Conservation (phyloP, 2,888 invertebrate species). For the Aphodius granarius region DNA sequence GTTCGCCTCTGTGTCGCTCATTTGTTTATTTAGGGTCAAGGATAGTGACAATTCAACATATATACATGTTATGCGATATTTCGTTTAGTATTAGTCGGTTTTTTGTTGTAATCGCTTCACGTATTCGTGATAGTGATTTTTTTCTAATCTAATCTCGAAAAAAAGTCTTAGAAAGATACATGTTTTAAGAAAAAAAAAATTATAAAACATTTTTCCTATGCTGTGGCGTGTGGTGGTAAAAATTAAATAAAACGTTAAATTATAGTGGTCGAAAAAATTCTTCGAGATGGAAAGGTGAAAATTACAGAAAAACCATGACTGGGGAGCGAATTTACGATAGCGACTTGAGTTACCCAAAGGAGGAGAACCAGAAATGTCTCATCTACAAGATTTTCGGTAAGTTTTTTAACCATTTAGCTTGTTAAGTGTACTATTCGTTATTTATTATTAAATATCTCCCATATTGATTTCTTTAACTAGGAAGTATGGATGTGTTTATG, state of each 20-base stretch:
- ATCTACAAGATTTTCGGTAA: constrained; percentile 48
- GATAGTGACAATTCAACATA: neutral
- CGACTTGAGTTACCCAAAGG: constrained; percentile 50
- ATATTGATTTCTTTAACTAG: constrained; percentile 9
- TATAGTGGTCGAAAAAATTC: neutral
- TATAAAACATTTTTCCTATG: neutral
- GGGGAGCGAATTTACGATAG: constrained; percentile 42
- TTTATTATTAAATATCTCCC: neutral
- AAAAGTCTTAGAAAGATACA: too few relatives aligned
- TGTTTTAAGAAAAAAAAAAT: too few relatives aligned
- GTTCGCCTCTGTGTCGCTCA: neutral
- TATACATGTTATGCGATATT: neutral
- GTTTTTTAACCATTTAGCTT: constrained; percentile 24
- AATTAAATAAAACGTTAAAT: neutral
- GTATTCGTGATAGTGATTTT: too few relatives aligned
- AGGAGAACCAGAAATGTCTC: constrained; percentile 49
- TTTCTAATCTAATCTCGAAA: too few relatives aligned
- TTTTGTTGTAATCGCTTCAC: neutral
- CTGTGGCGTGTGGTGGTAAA: neutral
- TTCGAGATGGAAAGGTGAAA: neutral
- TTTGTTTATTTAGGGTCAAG: neutral
- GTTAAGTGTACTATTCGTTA: neutral
- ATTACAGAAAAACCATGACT: constrained; percentile 21
- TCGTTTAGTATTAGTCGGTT: neutral
- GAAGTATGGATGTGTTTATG: too few relatives aligned